phyloP scores from a whole-genome alignment of 1,140 invertebrate species.

The Musca domestica region DNA sequence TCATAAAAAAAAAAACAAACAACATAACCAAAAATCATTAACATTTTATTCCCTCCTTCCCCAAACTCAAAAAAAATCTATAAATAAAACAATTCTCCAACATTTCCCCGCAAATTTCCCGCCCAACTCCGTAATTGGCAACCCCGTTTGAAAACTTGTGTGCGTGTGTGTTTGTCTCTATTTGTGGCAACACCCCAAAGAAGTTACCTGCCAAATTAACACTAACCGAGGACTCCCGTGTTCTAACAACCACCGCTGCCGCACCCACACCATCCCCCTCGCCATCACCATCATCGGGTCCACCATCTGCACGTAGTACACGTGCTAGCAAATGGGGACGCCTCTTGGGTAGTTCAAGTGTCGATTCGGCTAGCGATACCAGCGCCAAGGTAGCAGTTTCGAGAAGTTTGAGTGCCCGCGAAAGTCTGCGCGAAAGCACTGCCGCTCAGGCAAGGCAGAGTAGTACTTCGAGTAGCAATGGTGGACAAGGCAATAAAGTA shows the following conservation, averaged over 20 bases:
- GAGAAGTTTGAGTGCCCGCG: constrained; percentile 67
- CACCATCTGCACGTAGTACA: constrained; percentile 54
- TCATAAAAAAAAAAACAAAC: not conserved
- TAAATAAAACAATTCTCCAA: too few species aligned
- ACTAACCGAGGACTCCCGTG: constrained; percentile 53
- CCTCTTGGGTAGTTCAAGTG: constrained; percentile 70
- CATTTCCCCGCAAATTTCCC: not conserved
- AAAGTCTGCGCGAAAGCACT: constrained; percentile 60
- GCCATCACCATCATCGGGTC: constrained; percentile 58
- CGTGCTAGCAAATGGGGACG: constrained; percentile 75
- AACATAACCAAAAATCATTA: not conserved
- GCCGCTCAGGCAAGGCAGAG: constrained; percentile 53
- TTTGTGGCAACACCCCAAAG: constrained; percentile 40
- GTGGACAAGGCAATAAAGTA: constrained; percentile 65
- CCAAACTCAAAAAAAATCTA: not conserved
- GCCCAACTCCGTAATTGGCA: not conserved
- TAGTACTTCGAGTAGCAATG: constrained; percentile 57
- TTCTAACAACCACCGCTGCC: constrained; percentile 56
- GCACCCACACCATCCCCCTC: constrained; percentile 61
- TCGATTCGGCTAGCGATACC: constrained; percentile 60
- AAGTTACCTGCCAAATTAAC: constrained; percentile 54
- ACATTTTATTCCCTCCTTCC: not conserved
- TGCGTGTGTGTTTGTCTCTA: constrained; percentile 4
- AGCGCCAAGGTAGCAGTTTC: constrained; percentile 62
- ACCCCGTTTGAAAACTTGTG: not conserved